phyloP scores from a whole-genome alignment of 2,113 vertebrate genomes.

The Ictidomys tridecemlineatus region DNA sequence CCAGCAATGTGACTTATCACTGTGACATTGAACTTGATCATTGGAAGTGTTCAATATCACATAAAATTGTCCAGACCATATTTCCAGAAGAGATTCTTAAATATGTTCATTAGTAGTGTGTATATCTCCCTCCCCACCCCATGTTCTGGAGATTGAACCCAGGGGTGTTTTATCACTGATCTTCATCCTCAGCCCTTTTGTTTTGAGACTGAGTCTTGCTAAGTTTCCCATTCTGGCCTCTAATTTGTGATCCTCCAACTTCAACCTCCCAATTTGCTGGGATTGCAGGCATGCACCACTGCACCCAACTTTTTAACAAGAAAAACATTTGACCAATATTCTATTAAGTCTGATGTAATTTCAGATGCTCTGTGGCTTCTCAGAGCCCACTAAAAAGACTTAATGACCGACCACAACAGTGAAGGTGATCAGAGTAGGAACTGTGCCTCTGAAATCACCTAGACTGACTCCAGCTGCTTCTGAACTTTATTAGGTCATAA shows the following conservation, averaged over 20 bases:
- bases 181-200: not conserved
- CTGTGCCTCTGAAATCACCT: not conserved
- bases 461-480: not conserved
- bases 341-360: not conserved
- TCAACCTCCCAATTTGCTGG: not conserved
- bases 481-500: not conserved
- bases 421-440: not conserved
- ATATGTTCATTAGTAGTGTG: not conserved
- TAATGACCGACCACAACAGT: not conserved
- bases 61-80: not conserved
- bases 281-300: not conserved
- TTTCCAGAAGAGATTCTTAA: constrained; percentile 18
- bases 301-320: not conserved
- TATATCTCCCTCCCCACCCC: not conserved
- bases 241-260: not conserved
- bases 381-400: not conserved
- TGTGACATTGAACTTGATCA: not conserved
- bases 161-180: not conserved
- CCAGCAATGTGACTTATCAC: not conserved
- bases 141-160: not conserved
- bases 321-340: not conserved
- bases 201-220: too few species aligned
- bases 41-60: not conserved
- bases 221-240: too few species aligned
- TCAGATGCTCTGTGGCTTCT: not conserved